phyloP scores from a whole-genome alignment of 2,797 vertebrate species.

The Spinus pinus region DNA sequence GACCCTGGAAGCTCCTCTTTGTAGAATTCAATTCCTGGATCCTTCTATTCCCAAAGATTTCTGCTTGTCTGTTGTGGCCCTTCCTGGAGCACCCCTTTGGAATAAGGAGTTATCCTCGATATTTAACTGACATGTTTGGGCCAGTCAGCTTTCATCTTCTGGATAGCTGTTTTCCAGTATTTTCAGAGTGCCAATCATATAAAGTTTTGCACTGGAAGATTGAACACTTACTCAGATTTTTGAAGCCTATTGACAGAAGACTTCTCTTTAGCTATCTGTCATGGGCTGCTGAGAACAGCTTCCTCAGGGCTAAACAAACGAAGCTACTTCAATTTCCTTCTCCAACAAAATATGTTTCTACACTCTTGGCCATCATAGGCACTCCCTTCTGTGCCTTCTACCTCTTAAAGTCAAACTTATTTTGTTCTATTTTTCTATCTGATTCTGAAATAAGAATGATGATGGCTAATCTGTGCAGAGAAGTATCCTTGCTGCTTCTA shows the following conservation, averaged over 20 bases:
- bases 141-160: neutral
- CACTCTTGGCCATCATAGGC: neutral
- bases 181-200: neutral
- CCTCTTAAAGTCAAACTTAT: neutral
- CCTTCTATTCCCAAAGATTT: neutral
- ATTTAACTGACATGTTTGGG: neutral
- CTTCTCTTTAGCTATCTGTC: neutral
- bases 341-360: neutral
- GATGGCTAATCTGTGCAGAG: neutral
- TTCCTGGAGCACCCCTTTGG: neutral
- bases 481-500: neutral
- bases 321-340: neutral
- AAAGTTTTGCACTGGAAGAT: neutral
- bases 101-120: accelerated
- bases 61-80: neutral
- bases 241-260: neutral
- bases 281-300: neutral
- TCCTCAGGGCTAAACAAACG: neutral
- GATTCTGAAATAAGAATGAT: neutral
- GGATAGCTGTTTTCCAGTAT: neutral
- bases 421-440: neutral
- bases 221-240: neutral
- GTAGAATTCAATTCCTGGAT: neutral
- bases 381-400: neutral
- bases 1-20: neutral